Evolutionary conservation across 2,797 vertebrate genomes (phyloP).

Genomic region (Zonotrichia albicollis): DNA sequence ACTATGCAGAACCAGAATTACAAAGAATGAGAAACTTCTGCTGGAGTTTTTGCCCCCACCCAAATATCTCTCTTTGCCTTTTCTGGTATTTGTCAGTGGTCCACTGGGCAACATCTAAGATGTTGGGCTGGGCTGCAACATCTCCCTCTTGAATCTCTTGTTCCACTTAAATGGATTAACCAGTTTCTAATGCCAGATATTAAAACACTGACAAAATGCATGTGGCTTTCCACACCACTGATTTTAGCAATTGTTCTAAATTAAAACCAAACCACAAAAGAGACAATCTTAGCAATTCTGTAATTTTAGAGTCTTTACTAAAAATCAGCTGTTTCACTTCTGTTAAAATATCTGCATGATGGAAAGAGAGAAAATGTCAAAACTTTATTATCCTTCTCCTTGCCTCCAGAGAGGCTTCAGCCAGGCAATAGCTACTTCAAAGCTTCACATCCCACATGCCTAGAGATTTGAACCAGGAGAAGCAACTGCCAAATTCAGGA

Average conservation of each 20-base stretch:
- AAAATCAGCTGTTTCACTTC: background rate
- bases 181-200: background rate
- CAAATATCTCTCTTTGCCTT: background rate
- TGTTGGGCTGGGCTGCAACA: background rate
- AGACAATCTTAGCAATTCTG: background rate
- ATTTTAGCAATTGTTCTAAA: background rate
- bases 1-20: background rate
- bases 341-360: background rate
- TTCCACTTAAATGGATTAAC: background rate
- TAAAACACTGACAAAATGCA: background rate
- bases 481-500: conserved; percentile 31
- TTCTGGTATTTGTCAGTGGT: background rate
- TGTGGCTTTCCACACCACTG: background rate
- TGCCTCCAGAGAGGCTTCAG: background rate
- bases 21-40: background rate
- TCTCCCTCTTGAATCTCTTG: background rate
- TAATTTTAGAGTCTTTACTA: background rate
- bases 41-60: too few relatives aligned
- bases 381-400: background rate
- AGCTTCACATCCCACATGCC: background rate
- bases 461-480: conserved; percentile 25
- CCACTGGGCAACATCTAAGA: background rate
- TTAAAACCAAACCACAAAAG: background rate
- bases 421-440: conserved; percentile 47
- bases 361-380: background rate